Evolutionary conservation across 2,888 invertebrate species (phyloP), one percentile per base, ranked within the genome.

Genomic region (Drosophila eohydei): DNA sequence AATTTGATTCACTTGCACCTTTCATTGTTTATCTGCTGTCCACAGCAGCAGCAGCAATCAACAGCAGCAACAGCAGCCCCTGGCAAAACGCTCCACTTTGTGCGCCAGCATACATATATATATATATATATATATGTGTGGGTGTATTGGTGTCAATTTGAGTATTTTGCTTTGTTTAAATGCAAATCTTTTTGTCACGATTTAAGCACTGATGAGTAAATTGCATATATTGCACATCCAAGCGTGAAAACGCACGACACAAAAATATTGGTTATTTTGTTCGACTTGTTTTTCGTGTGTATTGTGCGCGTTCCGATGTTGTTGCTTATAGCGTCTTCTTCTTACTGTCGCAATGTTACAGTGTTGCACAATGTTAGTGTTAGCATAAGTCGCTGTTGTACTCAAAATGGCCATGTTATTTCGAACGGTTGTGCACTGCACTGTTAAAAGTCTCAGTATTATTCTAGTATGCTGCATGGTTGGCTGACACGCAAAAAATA

Each of bases 1-100:
- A 72, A 76, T 83, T 78, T 71, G 54, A 80, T 72, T 78, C 83
- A 85, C 86, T 85, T 71, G 83, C 86, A 82, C 56, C 63, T 66
- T 54, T 75, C 70, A 79, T 78, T 70, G 79, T 79, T 74, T 69
- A 65, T 32, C 56, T 54, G 57, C 64, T 60, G 60, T 52, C 50
- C 58, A 41, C 32, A 55, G 26, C 57, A 54, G 48, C 51, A 46
- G 40, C n/a, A 32, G 9, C 55, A 57, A 38, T 51, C 50, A 30
- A 46, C 55, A 58, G 65, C 68, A 58, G 3, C 41, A 41, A 2
- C 43, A 21, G 21, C 43, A 43, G 8, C 32, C 62, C 41, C 41
- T 56, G 9, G 26, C 51, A 58, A 51, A 52, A 46, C 50, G 67
- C 52, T 50, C 41, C 56, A 41, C 43, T n/a, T n/a, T 51, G 30